Conservation (phyloP, 2,113 vertebrate genomes). For the Phyllostomus hastatus region DNA sequence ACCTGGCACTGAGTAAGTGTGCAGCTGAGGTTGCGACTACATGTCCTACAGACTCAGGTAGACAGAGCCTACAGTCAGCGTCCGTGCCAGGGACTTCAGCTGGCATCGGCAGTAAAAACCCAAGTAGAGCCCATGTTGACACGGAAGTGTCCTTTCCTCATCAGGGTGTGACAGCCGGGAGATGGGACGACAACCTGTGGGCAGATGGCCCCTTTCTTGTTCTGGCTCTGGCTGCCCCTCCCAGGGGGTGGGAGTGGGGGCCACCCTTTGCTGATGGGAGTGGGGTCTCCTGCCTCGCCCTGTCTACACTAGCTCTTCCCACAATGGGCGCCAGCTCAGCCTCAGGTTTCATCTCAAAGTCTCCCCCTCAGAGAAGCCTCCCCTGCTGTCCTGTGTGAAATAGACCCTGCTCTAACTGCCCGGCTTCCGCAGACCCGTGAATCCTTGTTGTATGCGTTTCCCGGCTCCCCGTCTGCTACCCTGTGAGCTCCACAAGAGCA, state of each 20-base stretch:
- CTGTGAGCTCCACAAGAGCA: background rate
- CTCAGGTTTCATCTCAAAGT: background rate
- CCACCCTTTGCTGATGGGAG: background rate
- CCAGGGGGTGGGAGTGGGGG: background rate
- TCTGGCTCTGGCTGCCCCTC: background rate
- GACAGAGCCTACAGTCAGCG: background rate
- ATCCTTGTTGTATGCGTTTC: background rate
- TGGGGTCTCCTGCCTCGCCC: background rate
- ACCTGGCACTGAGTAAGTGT: background rate
- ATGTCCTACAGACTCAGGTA: background rate
- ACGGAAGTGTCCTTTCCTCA: background rate
- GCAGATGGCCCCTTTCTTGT: background rate
- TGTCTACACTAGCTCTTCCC: background rate
- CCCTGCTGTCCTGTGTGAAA: background rate
- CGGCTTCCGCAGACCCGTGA: background rate
- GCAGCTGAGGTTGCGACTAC: background rate
- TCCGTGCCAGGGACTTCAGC: background rate
- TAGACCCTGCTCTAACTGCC: accelerated
- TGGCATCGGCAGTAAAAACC: background rate
- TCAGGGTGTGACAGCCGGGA: background rate
- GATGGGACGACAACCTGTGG: background rate
- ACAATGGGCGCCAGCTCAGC: background rate
- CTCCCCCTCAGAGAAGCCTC: background rate
- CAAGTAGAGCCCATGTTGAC: background rate
- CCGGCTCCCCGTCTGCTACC: background rate